Conservation (phyloP, 2,797 vertebrate species). For the Sebastes diaconus region DNA sequence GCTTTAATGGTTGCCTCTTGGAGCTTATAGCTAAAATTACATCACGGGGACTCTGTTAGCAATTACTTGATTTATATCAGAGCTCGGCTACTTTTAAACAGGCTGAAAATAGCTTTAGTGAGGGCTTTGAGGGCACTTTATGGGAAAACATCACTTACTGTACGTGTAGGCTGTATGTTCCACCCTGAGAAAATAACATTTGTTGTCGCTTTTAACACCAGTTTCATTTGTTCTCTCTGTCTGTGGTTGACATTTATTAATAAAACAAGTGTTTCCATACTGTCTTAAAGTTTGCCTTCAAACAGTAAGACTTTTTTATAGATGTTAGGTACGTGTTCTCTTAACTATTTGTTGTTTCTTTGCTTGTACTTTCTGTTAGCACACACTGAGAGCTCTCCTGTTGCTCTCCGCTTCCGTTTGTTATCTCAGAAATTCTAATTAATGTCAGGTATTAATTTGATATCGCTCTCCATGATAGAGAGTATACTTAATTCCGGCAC, state of each 20-base stretch:
- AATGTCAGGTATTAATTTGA: constrained; percentile 16
- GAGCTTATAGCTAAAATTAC: constrained; percentile 40
- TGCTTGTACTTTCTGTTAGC: neutral
- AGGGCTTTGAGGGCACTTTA: constrained; percentile 25
- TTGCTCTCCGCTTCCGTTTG: neutral
- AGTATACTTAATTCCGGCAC: neutral
- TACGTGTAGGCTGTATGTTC: neutral
- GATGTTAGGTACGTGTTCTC: neutral
- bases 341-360: neutral
- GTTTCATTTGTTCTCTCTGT: constrained; percentile 14
- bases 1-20: constrained; percentile 25
- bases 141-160: constrained; percentile 25
- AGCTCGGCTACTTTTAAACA: constrained; percentile 25
- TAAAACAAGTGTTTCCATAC: constrained; percentile 20
- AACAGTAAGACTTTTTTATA: neutral
- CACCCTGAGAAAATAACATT: constrained; percentile 20
- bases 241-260: constrained; percentile 31
- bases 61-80: constrained; percentile 61
- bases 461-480: neutral
- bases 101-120: constrained; percentile 34
- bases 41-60: constrained; percentile 39
- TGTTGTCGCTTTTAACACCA: constrained; percentile 16
- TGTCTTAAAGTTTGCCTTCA: constrained; percentile 30
- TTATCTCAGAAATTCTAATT: neutral
- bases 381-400: neutral